Evolutionary conservation across 1,140 invertebrate species (phyloP).

Genomic region (Achatina immaculata): DNA sequence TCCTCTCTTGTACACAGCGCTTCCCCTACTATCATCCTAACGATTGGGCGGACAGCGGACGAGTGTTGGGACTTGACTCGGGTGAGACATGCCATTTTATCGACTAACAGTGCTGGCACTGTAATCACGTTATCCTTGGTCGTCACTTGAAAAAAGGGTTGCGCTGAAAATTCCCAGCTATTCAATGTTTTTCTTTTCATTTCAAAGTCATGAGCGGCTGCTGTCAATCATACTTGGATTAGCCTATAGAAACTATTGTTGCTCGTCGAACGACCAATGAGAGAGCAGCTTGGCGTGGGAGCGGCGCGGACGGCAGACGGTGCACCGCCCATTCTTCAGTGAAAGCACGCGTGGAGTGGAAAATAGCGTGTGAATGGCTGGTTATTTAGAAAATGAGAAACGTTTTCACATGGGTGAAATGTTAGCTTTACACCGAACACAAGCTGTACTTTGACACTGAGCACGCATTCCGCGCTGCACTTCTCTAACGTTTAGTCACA

Average conservation of each 20-base stretch:
- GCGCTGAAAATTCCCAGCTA: slow-evolving; percentile 9
- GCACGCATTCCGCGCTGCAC: too few relatives aligned
- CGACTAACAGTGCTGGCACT: background rate
- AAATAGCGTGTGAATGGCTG: slow-evolving; percentile 2
- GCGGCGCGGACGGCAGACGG: background rate
- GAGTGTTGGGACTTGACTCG: background rate
- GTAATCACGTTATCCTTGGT: background rate
- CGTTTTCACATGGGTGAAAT: slow-evolving; percentile 1
- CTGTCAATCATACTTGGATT: slow-evolving; percentile 6
- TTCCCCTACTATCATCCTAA: background rate
- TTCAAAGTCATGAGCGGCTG: background rate
- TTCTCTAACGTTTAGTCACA: too few relatives aligned
- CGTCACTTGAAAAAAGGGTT: slow-evolving; percentile 1
- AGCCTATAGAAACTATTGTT: slow-evolving; percentile 15
- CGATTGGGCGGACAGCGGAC: background rate
- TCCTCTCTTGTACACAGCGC: background rate
- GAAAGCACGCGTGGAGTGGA: background rate
- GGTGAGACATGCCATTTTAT: background rate
- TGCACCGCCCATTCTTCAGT: background rate
- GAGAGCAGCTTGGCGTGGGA: slow-evolving; percentile 5
- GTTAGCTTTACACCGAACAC: slow-evolving; percentile 1
- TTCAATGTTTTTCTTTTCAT: slow-evolving; percentile 12
- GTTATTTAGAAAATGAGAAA: slow-evolving; percentile 15
- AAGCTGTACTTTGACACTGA: too few relatives aligned
- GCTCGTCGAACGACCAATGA: background rate